phyloP scores from a whole-genome alignment of 2,888 invertebrate species.

The Drosophila testacea region DNA sequence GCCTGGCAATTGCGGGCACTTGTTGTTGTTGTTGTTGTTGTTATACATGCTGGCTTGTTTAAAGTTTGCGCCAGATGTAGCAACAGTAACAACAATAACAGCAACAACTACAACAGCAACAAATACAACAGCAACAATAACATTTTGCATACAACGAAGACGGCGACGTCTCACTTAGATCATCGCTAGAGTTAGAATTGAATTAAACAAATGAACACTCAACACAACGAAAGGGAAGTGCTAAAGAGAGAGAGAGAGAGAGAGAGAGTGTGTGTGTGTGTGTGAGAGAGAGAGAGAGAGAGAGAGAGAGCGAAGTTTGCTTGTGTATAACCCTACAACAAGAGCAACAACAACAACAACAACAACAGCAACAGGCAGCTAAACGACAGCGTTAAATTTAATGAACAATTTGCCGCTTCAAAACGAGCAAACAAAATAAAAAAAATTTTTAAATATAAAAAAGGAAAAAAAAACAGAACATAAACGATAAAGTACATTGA shows the following conservation, averaged over 20 bases:
- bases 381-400: slow-evolving; percentile 44
- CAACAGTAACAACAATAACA: slow-evolving; percentile 32
- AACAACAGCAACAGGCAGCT: slow-evolving; percentile 26
- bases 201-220: slow-evolving; percentile 72
- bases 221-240: slow-evolving; percentile 20
- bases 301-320: slow-evolving; percentile 26
- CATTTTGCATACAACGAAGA: slow-evolving; percentile 42
- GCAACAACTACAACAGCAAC: slow-evolving; percentile 21
- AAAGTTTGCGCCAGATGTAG: slow-evolving; percentile 71
- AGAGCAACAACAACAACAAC: slow-evolving; percentile 34
- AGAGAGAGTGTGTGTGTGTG: not conserved
- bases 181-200: slow-evolving; percentile 83
- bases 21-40: slow-evolving; percentile 22
- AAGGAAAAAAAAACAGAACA: slow-evolving; percentile 4
- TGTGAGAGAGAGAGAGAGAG: not conserved
- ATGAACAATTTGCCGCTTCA: slow-evolving; percentile 57
- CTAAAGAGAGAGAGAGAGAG: not conserved
- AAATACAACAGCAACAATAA: slow-evolving; percentile 24
- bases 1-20: slow-evolving; percentile 52
- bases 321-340: slow-evolving; percentile 23
- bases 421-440: slow-evolving; percentile 59
- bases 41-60: slow-evolving; percentile 43
- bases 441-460: slow-evolving; percentile 11
- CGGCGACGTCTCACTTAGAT: slow-evolving; percentile 81
- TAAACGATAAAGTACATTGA: slow-evolving; percentile 7